Percentiles rank a stretch among this genome's conserved stretches.
Evolutionary conservation across 1,140 invertebrate genomes (phyloP).

Genomic region (Acromyrmex charruanus): DNA sequence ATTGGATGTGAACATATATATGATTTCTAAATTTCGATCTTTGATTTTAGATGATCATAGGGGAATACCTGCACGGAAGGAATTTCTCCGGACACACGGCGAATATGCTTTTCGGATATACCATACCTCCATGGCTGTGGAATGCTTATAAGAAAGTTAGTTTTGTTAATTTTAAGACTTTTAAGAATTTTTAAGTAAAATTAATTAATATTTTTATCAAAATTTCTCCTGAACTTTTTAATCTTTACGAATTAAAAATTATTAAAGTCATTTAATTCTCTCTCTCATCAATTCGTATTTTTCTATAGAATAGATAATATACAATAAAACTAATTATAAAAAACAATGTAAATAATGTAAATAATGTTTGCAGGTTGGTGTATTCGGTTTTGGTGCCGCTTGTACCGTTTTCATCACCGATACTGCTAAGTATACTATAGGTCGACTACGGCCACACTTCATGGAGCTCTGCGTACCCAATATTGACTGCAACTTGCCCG

Average conservation of each 20-base stretch:
- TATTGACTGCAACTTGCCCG: constrained; percentile 87
- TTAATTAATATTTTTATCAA: neutral
- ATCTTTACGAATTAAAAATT: constrained; percentile 17
- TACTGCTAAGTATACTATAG: constrained; percentile 96
- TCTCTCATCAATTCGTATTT: neutral
- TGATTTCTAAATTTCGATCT: neutral
- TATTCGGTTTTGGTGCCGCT: constrained; percentile 95
- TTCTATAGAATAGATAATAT: neutral
- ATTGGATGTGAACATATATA: neutral
- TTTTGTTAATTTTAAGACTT: neutral
- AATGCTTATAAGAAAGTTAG: constrained; percentile 89
- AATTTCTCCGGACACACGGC: constrained; percentile 83
- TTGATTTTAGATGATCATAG: constrained; percentile 88
- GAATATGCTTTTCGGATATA: constrained; percentile 86
- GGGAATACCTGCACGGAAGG: constrained; percentile 88
- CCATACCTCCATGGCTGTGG: constrained; percentile 90
- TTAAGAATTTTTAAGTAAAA: neutral
- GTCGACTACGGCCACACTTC: constrained; percentile 97
- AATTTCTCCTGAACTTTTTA: neutral
- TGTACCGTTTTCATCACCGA: constrained; percentile 94
- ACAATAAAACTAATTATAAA: neutral
- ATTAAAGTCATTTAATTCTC: neutral
- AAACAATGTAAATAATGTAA: neutral
- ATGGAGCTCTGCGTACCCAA: constrained; percentile 91
- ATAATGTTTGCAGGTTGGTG: constrained; percentile 87